Evolutionary conservation across 1,140 invertebrate species (phyloP).

Genomic region (Pseudomyrmex flavicornis): DNA sequence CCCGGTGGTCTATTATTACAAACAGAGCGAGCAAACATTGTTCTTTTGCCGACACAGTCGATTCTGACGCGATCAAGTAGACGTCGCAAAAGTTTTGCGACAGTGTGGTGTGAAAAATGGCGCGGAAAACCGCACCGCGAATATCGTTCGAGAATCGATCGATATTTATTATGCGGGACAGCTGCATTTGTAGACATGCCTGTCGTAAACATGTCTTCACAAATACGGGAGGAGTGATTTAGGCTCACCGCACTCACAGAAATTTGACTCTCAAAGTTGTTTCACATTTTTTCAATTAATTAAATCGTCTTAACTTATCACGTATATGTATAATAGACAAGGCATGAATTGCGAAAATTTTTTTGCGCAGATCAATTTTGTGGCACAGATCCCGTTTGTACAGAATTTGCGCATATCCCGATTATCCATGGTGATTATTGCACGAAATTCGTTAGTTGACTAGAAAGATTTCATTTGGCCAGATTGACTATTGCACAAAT

Average conservation of each 20-base stretch:
- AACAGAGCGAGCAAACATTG: constrained; percentile 41
- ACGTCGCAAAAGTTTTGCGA: constrained; percentile 39
- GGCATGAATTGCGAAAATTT: too few relatives aligned
- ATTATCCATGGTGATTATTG: too few relatives aligned
- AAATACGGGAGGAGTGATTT: too few relatives aligned
- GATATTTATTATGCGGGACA: constrained; percentile 79
- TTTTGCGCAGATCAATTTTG: too few relatives aligned
- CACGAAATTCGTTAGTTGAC: too few relatives aligned
- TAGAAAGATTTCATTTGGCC: too few relatives aligned
- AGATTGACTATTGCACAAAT: too few relatives aligned
- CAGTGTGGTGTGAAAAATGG: constrained; percentile 40
- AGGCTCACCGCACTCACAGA: background rate
- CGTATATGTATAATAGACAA: too few relatives aligned
- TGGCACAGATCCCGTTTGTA: too few relatives aligned
- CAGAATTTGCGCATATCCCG: too few relatives aligned
- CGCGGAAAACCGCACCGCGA: constrained; percentile 19
- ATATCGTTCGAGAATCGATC: constrained; percentile 46
- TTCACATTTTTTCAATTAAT: background rate
- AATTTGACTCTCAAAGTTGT: too few relatives aligned
- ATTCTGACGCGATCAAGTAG: constrained; percentile 17
- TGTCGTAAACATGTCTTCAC: background rate
- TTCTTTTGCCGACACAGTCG: constrained; percentile 7
- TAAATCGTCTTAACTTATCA: background rate
- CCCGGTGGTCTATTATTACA: constrained; percentile 1
- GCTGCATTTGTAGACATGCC: constrained; percentile 67